Base-by-base conservation (phyloP, 2,113 vertebrate species). In the Cricetomys ansorgei region DNA sequence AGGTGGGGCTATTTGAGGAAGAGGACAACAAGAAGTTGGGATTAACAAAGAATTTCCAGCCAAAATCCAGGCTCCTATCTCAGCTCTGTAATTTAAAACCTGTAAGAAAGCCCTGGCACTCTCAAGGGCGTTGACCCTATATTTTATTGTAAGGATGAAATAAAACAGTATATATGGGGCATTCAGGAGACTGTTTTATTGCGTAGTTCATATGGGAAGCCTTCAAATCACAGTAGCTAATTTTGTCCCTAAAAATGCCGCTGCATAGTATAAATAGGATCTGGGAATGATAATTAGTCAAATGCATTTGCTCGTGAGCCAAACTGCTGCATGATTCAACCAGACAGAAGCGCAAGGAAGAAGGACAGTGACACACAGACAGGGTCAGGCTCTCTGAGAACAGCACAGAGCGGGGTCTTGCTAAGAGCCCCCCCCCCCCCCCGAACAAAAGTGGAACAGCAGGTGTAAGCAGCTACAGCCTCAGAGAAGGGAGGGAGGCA, bases 241-340 rank as follows among this genome's bases (percentile, higher is more conserved):
- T 95, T 96, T 95, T 89, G 84, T 96, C 64, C 40, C 59, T 55
- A 37, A 86, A 88, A 87, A 16, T 40, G 31, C 72, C 70, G 50
- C 72, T 76, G 50, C 55, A 43, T 9, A 27, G 70, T 80, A 75
- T 80, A 95, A 94, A 96, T 89, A 91, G 85, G 89, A 85, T 72
- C n/a, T 81, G 11, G 70, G 89, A 73, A 90, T 53, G 81, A 75
- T 93, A 95, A 97, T 97, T 92, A 97, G 96, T 87, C 95, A 91
- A 92, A 97, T 2, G 0, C 89, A 92, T 89, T 96, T 96, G 93
- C 64, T 95, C 95, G 40, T 0, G 5, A 87, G 88, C 72, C 69
- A 93, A 69, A 97, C 69, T 10, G 34, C 76, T 76, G 69, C 79
- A 65, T 94, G 89, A 95, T 83, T 93, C 94, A 83, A 50, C 31